Conservation (phyloP, 2,888 invertebrate species). For the Gymnosoma rotundatum region DNA sequence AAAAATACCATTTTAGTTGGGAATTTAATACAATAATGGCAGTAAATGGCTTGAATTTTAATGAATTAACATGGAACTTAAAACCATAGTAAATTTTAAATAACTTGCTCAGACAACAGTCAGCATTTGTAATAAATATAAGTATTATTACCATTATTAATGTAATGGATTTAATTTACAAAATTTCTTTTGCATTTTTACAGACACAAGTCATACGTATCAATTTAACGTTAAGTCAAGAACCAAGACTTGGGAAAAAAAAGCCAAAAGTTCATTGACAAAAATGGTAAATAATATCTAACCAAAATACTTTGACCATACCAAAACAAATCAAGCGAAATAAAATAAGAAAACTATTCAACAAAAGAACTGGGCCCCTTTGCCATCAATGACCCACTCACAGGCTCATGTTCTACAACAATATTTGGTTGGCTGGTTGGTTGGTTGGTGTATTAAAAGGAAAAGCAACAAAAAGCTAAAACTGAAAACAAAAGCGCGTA, state of each 20-base stretch:
- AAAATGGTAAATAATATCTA: slow-evolving; percentile 65
- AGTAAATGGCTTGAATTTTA: not conserved
- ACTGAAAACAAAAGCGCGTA: slow-evolving; percentile 57
- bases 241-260: slow-evolving; percentile 24
- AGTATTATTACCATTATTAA: too few species aligned
- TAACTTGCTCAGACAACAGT: not conserved
- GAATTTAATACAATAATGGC: not conserved
- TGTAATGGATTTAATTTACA: not conserved
- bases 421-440: not conserved
- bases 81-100: slow-evolving; percentile 39
- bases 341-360: slow-evolving; percentile 23
- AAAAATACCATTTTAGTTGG: slow-evolving; percentile 30
- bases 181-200: slow-evolving; percentile 3
- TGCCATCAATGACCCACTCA: slow-evolving; percentile 61
- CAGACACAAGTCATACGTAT: slow-evolving; percentile 31
- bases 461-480: not conserved
- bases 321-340: slow-evolving; percentile 10
- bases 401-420: slow-evolving; percentile 48
- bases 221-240: slow-evolving; percentile 46
- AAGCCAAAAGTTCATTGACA: slow-evolving; percentile 68
- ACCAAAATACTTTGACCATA: slow-evolving; percentile 10
- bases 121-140: not conserved
- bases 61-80: slow-evolving; percentile 30
- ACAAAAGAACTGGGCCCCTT: slow-evolving; percentile 26
- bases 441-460: too few species aligned